Evolutionary conservation across 2,797 vertebrate species (phyloP), one percentile per base, ranked within the genome.

Genomic region (Cynodonichthys magdalenae): DNA sequence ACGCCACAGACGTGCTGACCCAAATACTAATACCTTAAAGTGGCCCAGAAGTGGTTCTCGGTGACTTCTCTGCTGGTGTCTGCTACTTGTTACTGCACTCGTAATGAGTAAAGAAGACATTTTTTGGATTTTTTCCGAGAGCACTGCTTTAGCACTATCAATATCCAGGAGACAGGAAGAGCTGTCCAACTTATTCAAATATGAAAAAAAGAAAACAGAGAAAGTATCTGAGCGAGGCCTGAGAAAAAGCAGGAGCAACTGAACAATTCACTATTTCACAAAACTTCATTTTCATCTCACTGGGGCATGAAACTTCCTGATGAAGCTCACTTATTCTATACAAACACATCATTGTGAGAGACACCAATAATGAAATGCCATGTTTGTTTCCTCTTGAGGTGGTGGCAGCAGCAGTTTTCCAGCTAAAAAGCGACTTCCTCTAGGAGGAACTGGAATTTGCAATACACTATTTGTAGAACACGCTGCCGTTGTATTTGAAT

Each of bases 391-490:
- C 84, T 83, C 77, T 79, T 74, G 75, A 82, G 80, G 78, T 83
- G 79, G 83, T 83, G 65, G 28, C 77, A 82, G 68, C 80, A 84
- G 84, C 82, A 77, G 81, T 80, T 82, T 79, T 75, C 68, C 82
- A 12, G 64, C 73, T 79, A 82, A 83, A 91, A 90, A 86, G 83
- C 84, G 85, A 91, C 87, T 91, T 92, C 89, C 89, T 87, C 80
- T 64, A 47, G 69, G 85, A 90, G 90, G 88, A 92, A 92, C 86
- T 88, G 80, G 88, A 90, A 90, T 89, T 90, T 80, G 81, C 81
- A 87, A 87, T 83, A 86, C 60, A 75, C 75, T 82, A 59, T 69
- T 73, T 54, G 20, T 57, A 74, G 79, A 81, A 82, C 82, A 85
- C 80, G 70, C 72, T 82, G 59, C 66, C 79, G 89, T 86, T 84